These are phyloP conservation scores for Anagrus nilaparvatae DNA, from an alignment of 1,140 invertebrate species.

Conservation along the genomic window DNA sequence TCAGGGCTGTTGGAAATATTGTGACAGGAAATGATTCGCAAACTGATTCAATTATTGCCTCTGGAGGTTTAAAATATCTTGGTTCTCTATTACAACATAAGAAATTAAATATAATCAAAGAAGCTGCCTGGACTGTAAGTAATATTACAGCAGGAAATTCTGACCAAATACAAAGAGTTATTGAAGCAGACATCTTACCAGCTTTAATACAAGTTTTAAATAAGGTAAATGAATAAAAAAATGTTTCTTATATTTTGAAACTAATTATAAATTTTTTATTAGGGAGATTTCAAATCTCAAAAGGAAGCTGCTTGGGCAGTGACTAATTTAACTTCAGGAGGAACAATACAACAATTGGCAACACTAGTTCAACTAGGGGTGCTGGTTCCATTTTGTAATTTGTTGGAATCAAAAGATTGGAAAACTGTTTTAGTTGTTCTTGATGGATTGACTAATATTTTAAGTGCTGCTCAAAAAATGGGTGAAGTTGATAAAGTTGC, in stretches of 20 bases:
- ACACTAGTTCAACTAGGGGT: constrained; percentile 49
- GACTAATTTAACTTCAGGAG: constrained; percentile 70
- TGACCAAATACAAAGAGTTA: constrained; percentile 64
- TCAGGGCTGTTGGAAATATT: constrained; percentile 81
- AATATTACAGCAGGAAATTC: constrained; percentile 73
- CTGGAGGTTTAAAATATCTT: constrained; percentile 66
- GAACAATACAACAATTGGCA: constrained; percentile 56
- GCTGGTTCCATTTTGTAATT: constrained; percentile 38
- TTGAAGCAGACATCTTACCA: constrained; percentile 59
- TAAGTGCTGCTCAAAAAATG: constrained; percentile 45
- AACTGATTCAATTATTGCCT: constrained; percentile 82
- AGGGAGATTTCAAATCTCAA: constrained; percentile 69
- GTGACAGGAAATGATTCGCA: constrained; percentile 74
- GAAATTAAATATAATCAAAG: constrained; percentile 59
- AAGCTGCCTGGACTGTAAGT: constrained; percentile 75
- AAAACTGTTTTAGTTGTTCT: constrained; percentile 51
- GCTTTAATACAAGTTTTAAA: constrained; percentile 58
- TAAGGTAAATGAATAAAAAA: constrained; percentile 33
- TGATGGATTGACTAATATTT: constrained; percentile 54
- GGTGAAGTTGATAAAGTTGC: constrained; percentile 42
- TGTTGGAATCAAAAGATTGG: constrained; percentile 49
- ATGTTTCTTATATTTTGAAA: neutral
- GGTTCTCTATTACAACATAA: constrained; percentile 66
- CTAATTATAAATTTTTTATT: constrained; percentile 22
- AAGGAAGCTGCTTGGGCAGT: constrained; percentile 77